These are phyloP conservation scores for Alosa alosa DNA, from an alignment of 2,113 vertebrate species.

Conservation along the genomic window DNA sequence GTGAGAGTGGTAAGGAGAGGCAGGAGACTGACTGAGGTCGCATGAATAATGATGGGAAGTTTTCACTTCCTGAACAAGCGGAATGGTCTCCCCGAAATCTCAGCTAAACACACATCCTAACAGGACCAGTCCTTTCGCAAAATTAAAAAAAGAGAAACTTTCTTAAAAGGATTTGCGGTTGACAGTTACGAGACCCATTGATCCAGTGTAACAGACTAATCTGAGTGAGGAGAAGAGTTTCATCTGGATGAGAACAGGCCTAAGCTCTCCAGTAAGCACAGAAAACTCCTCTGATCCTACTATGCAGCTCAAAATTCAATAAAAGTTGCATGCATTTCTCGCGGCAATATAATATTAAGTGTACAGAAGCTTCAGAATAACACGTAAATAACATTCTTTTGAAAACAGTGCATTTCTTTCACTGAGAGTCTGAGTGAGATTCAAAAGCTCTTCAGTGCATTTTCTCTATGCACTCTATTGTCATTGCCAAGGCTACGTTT, in stretches of 20 bases:
- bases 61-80: constrained; percentile 27
- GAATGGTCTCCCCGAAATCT: constrained; percentile 30
- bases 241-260: background rate
- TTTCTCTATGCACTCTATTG: too few species aligned
- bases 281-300: background rate
- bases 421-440: background rate
- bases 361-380: background rate
- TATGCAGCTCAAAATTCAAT: background rate
- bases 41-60: constrained; percentile 42
- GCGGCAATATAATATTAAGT: background rate
- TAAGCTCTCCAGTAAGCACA: background rate
- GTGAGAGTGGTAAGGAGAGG: background rate
- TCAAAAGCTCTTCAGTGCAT: background rate
- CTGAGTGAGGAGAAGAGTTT: background rate
- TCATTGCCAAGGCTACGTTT: too few species aligned
- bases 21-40: constrained; percentile 28
- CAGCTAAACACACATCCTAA: constrained; percentile 28
- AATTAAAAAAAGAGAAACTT: background rate
- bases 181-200: background rate
- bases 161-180: background rate
- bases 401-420: background rate
- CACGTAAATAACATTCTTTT: background rate
- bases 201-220: background rate
- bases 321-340: background rate
- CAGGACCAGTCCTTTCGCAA: background rate